phyloP scores from a whole-genome alignment of 2,113 vertebrate genomes.

The Phocoena phocoena region DNA sequence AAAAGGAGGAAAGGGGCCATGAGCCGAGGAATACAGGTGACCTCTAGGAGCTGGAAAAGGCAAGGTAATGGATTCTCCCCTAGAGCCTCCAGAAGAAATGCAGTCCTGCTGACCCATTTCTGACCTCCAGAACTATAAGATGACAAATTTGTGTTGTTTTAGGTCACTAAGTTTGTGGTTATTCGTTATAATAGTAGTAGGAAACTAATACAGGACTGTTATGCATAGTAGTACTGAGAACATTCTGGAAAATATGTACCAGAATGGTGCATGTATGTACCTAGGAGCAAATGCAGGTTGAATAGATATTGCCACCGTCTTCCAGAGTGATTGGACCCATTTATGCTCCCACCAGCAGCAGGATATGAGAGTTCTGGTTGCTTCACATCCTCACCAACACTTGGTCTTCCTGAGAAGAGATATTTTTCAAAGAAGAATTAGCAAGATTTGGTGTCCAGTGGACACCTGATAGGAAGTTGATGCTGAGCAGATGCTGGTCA shows the following conservation, averaged over 20 bases:
- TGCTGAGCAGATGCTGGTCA: neutral
- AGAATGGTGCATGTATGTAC: too few relatives aligned
- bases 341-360: neutral
- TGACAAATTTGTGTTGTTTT: neutral
- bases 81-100: neutral
- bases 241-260: neutral
- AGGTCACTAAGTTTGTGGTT: neutral
- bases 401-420: neutral
- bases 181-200: neutral
- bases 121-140: neutral
- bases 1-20: neutral
- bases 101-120: neutral
- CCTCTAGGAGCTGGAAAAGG: neutral
- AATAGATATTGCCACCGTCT: neutral
- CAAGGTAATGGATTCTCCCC: too few relatives aligned
- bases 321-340: neutral
- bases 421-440: neutral
- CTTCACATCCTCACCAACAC: neutral
- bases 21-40: neutral
- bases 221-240: neutral
- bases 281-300: neutral
- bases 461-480: neutral
- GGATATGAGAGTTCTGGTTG: neutral
- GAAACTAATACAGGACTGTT: neutral
- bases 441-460: neutral